These are phyloP conservation scores for Alaudala cheleensis DNA, from an alignment of 2,113 vertebrate species.

Conservation along the genomic window DNA sequence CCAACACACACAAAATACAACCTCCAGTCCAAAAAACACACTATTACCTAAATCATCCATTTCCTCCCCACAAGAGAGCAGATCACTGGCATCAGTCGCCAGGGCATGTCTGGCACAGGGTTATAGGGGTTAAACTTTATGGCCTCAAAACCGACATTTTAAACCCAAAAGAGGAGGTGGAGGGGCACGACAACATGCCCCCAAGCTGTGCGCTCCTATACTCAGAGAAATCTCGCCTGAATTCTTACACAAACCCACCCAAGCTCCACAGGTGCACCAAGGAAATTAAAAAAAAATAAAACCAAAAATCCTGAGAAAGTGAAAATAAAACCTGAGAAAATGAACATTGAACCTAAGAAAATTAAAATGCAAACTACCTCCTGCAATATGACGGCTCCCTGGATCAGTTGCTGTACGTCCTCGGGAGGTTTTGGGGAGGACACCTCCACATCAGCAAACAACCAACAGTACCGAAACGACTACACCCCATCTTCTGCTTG, in stretches of 20 bases:
- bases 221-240: neutral
- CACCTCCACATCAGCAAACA: neutral
- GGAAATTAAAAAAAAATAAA: neutral
- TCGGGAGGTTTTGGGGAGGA: neutral
- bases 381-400: neutral
- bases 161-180: neutral
- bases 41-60: neutral
- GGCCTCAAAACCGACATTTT: neutral
- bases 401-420: neutral
- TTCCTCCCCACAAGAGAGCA: neutral
- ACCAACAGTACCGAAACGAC: neutral
- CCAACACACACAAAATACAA: neutral
- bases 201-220: fast-evolving
- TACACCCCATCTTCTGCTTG: constrained; percentile 10
- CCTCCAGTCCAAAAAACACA: neutral
- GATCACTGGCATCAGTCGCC: neutral
- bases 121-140: neutral
- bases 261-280: neutral
- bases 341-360: neutral
- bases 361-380: constrained; percentile 23
- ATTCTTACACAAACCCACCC: neutral
- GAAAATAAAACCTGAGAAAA: neutral
- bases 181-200: fast-evolving
- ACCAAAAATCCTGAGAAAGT: neutral
- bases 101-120: fast-evolving